A percentile compares a stretch with the other conserved stretches of the same genome.
Conservation (phyloP, 2,113 vertebrate species). For the Cephalopterus ornatus region DNA sequence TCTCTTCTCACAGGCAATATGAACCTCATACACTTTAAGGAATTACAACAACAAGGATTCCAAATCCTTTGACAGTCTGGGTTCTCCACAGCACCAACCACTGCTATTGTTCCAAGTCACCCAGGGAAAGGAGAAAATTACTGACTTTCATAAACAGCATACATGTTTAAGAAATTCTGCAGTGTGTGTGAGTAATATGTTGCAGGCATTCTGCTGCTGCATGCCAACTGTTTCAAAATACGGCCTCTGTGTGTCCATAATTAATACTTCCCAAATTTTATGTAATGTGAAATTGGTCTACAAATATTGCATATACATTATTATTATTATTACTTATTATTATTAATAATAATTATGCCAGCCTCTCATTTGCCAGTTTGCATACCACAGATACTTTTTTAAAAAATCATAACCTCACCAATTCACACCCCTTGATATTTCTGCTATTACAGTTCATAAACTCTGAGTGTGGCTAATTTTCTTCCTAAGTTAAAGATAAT, state of each 20-base stretch:
- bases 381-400: neutral
- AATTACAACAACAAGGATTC: neutral
- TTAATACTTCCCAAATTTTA: neutral
- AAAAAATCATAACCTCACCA: neutral
- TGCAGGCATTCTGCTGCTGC: neutral
- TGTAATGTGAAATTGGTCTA: neutral
- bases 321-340: neutral
- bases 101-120: neutral
- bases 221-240: neutral
- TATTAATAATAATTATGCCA: neutral
- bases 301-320: neutral
- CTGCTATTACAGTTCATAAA: neutral
- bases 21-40: neutral
- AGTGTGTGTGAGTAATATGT: neutral
- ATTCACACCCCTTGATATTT: neutral
- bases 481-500: neutral
- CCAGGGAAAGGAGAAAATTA: neutral
- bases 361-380: neutral
- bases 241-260: neutral
- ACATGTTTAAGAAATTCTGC: neutral
- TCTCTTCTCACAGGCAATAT: neutral
- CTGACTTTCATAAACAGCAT: neutral
- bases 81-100: neutral
- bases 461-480: neutral
- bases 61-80: neutral